Evolutionary conservation across 1,140 invertebrate species (phyloP).

Genomic region (Coelopa frigida): DNA sequence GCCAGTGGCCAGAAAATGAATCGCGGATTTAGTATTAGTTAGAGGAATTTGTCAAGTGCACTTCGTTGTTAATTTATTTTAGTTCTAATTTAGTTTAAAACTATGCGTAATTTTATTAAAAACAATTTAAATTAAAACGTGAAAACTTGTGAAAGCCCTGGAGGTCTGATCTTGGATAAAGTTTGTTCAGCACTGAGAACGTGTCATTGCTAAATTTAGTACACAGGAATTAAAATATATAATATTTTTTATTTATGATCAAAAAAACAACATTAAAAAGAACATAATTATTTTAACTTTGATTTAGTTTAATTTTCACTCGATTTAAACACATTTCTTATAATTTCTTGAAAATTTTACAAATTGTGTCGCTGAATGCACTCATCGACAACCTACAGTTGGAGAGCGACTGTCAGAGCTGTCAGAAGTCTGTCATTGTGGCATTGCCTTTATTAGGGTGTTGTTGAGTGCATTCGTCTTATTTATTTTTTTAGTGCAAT

Average conservation of each 20-base stretch:
- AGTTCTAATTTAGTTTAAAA: no score
- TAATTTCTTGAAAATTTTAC: not conserved
- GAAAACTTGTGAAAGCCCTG: no score
- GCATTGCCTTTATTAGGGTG: conserved; percentile 10
- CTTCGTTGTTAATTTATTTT: no score
- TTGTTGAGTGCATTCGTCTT: conserved; percentile 2
- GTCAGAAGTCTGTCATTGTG: no score
- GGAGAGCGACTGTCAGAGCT: no score
- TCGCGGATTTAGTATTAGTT: not conserved
- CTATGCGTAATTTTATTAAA: no score
- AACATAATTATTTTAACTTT: not conserved
- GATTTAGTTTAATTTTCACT: not conserved
- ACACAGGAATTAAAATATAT: no score
- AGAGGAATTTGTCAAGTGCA: not conserved
- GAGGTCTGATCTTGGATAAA: no score
- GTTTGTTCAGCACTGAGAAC: no score
- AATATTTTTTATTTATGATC: not conserved
- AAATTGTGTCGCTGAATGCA: not conserved
- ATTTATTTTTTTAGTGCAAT: conserved; percentile 4
- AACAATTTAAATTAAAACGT: not conserved
- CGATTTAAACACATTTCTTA: not conserved
- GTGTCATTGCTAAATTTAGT: no score
- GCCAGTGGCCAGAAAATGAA: not conserved
- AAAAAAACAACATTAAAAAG: not conserved
- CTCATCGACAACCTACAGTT: not conserved